A percentile compares a stretch with the other conserved stretches of the same genome.
Conservation (phyloP, 2,113 vertebrate species). For the Plectropomus leopardus region DNA sequence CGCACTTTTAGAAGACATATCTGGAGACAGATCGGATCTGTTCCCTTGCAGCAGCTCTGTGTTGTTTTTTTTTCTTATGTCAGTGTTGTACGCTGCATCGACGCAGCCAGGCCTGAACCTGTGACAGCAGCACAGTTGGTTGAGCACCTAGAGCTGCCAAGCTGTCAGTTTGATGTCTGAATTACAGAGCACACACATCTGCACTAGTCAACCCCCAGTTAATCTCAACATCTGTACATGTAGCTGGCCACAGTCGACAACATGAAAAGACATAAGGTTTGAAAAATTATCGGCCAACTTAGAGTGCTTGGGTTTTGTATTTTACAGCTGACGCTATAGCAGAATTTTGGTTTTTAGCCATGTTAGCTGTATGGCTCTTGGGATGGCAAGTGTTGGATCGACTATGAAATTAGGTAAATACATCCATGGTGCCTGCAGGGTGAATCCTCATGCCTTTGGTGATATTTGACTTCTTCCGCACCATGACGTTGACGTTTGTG, state of each 20-base stretch:
- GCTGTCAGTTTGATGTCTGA: slow-evolving; percentile 77
- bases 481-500: not conserved
- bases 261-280: slow-evolving; percentile 15
- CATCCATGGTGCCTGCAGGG: not conserved
- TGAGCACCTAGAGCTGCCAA: slow-evolving; percentile 66
- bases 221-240: slow-evolving; percentile 64
- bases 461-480: not conserved
- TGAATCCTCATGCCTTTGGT: too few relatives aligned
- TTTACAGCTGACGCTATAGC: not conserved
- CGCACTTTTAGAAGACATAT: slow-evolving; percentile 52
- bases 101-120: slow-evolving; percentile 75
- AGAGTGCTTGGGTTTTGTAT: not conserved
- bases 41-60: slow-evolving; percentile 23
- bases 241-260: slow-evolving; percentile 21
- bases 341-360: slow-evolving; percentile 7
- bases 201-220: slow-evolving; percentile 53
- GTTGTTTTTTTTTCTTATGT: slow-evolving; percentile 12
- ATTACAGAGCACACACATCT: slow-evolving; percentile 70
- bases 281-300: not conserved
- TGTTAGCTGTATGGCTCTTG: not conserved
- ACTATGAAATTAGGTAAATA: not conserved
- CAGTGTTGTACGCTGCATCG: slow-evolving; percentile 32
- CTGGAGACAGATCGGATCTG: slow-evolving; percentile 51
- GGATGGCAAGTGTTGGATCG: not conserved
- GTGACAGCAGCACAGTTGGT: slow-evolving; percentile 75